Evolutionary conservation across 2,797 vertebrate species (phyloP).

Genomic region (Pipistrellus pipistrellus): DNA sequence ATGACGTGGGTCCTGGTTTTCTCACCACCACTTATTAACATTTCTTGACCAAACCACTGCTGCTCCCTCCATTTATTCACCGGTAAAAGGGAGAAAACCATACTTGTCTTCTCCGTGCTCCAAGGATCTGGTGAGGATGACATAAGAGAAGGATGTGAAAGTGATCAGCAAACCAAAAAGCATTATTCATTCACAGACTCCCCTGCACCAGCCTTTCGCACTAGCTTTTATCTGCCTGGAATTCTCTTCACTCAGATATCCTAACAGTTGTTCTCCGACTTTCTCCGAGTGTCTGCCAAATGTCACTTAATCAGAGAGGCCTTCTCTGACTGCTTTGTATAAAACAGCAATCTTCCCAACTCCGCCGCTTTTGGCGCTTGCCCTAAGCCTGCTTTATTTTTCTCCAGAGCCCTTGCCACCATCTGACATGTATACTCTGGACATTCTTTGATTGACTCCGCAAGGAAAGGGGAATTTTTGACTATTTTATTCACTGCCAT

Average conservation of each 20-base stretch:
- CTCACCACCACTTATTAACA: not conserved
- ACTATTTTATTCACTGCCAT: not conserved
- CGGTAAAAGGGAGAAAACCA: not conserved
- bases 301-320: not conserved
- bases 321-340: not conserved
- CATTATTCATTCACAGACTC: not conserved
- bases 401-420: not conserved
- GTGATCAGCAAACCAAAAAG: not conserved
- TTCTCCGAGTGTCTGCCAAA: not conserved
- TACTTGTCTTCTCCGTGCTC: not conserved
- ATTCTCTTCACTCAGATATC: not conserved
- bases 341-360: not conserved
- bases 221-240: not conserved
- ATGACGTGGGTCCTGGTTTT: not conserved
- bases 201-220: constrained; percentile 16
- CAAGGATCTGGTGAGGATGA: not conserved
- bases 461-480: not conserved
- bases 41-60: not conserved
- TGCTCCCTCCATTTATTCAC: not conserved
- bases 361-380: not conserved
- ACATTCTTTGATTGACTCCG: not conserved
- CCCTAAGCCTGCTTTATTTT: not conserved
- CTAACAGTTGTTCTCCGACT: not conserved
- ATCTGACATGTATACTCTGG: constrained; percentile 29
- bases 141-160: not conserved